A percentile compares a stretch with the other conserved stretches of the same genome.
phyloP scores from a whole-genome alignment of 1,140 invertebrate genomes.

The Holcopasites calliopsidis region DNA sequence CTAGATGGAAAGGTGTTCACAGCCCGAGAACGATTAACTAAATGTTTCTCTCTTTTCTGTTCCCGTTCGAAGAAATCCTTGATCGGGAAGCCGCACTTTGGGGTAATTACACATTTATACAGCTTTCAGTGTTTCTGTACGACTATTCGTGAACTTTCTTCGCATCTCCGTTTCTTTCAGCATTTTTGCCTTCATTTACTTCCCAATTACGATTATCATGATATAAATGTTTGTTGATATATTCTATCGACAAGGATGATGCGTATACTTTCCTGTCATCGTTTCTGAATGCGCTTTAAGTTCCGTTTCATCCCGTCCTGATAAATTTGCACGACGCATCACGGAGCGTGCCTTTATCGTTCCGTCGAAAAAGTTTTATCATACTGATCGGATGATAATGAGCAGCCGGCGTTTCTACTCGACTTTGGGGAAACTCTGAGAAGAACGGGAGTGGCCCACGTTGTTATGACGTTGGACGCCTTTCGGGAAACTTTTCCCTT shows the following conservation, averaged over 20 bases:
- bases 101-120: slow-evolving; percentile 68
- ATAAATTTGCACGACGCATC: slow-evolving; percentile 27
- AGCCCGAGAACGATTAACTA: slow-evolving; percentile 38
- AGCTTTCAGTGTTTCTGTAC: slow-evolving; percentile 46
- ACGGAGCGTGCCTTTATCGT: too few relatives aligned
- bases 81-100: slow-evolving; percentile 54
- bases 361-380: slow-evolving; percentile 41
- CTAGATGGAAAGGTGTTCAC: neutral
- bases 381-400: slow-evolving; percentile 52
- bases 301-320: neutral
- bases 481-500: slow-evolving; percentile 49
- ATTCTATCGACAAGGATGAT: neutral
- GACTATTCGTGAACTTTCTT: slow-evolving; percentile 48
- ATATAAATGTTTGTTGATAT: too few relatives aligned
- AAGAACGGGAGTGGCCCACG: neutral
- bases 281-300: neutral
- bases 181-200: neutral
- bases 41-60: slow-evolving; percentile 52
- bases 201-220: neutral
- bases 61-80: slow-evolving; percentile 60
- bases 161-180: slow-evolving; percentile 24
- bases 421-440: slow-evolving; percentile 27
- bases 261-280: neutral
- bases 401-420: slow-evolving; percentile 10
- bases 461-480: slow-evolving; percentile 50